Conservation (phyloP, 2,888 invertebrate species). For the Drosophila nr. perissopoda region DNA sequence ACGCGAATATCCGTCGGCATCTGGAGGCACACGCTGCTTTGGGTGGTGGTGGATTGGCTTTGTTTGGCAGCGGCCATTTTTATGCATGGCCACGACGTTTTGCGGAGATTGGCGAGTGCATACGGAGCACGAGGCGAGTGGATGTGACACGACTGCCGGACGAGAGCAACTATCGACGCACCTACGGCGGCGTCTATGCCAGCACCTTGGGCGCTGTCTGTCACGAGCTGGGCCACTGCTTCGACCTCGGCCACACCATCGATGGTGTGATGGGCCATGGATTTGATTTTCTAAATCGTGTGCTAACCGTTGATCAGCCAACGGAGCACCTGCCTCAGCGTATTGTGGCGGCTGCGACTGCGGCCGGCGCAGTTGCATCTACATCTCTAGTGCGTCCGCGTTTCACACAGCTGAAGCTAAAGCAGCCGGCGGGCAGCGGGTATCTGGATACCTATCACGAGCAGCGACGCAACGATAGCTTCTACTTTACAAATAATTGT, state of each 20-base stretch:
- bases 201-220: slow-evolving; percentile 96
- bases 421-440: slow-evolving; percentile 41
- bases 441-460: slow-evolving; percentile 83
- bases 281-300: slow-evolving; percentile 92
- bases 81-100: slow-evolving; percentile 94
- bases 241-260: slow-evolving; percentile 96
- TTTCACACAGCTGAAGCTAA: slow-evolving; percentile 81
- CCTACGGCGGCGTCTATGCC: slow-evolving; percentile 94
- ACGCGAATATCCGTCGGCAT: slow-evolving; percentile 89
- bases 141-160: slow-evolving; percentile 92
- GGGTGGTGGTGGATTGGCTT: slow-evolving; percentile 95
- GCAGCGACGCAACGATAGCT: slow-evolving; percentile 82
- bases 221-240: slow-evolving; percentile 95
- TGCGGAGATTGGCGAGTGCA: slow-evolving; percentile 87
- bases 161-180: slow-evolving; percentile 95
- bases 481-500: slow-evolving; percentile 83
- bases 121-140: slow-evolving; percentile 86
- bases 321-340: slow-evolving; percentile 84
- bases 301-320: slow-evolving; percentile 88
- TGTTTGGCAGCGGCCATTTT: slow-evolving; percentile 95
- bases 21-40: slow-evolving; percentile 94
- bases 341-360: slow-evolving; percentile 54
- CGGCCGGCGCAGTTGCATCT: neutral
- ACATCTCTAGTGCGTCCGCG: slow-evolving; percentile 50
- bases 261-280: slow-evolving; percentile 97